Evolutionary conservation across 2,113 vertebrate species (phyloP).

Genomic region (human): DNA sequence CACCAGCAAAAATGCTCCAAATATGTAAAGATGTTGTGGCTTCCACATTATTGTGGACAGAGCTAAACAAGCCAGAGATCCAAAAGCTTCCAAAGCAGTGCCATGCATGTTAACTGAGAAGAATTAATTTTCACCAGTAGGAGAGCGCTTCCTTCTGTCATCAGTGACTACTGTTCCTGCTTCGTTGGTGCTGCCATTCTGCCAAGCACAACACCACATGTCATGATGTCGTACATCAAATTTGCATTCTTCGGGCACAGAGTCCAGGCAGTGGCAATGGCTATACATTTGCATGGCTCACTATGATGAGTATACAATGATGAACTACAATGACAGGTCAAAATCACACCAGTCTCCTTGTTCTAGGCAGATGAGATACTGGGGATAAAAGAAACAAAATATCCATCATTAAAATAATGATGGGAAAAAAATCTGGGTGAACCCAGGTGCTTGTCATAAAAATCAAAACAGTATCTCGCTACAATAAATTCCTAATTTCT

Average conservation of each 20-base stretch:
- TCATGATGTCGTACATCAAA: no score
- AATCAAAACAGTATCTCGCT: not conserved
- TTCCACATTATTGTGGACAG: not conserved
- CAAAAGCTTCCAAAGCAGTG: not conserved
- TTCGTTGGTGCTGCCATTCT: not conserved
- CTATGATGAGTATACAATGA: not conserved
- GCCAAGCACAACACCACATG: rapidly evolving
- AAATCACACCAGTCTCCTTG: not conserved
- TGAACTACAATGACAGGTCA: not conserved
- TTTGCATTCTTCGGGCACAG: not conserved
- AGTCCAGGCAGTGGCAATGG: not conserved
- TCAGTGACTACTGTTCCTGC: not conserved
- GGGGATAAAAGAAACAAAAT: not conserved
- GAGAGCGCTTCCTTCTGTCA: not conserved
- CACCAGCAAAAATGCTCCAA: not conserved
- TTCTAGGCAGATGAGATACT: not conserved
- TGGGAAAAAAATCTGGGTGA: not conserved
- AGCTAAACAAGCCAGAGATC: not conserved
- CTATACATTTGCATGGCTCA: not conserved
- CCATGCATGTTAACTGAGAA: not conserved
- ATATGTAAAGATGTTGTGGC: not conserved
- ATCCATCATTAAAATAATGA: not conserved
- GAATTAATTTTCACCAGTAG: not conserved
- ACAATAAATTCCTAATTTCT: not conserved
- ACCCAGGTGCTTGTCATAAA: not conserved